phyloP scores from a whole-genome alignment of 2,113 vertebrate species.

The Tachuris rubrigastra region DNA sequence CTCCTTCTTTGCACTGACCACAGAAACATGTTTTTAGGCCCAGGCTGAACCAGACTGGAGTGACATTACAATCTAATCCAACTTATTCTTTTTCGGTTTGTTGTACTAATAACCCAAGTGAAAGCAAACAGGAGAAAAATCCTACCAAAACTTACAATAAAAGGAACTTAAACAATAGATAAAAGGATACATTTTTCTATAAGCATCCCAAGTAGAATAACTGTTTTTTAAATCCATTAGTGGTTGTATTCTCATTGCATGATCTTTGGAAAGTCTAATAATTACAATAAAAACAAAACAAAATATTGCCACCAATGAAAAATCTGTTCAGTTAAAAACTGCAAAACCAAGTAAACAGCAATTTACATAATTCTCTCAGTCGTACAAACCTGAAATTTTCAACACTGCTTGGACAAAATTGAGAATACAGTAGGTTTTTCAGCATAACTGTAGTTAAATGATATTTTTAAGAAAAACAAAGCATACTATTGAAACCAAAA shows the following conservation, averaged over 20 bases:
- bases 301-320: slow-evolving; percentile 65
- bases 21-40: not conserved
- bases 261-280: slow-evolving; percentile 2
- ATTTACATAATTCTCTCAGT: slow-evolving; percentile 6
- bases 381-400: slow-evolving; percentile 61
- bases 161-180: not conserved
- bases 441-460: slow-evolving; percentile 25
- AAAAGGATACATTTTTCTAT: not conserved
- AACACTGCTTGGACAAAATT: slow-evolving; percentile 20
- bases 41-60: not conserved
- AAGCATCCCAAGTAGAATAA: not conserved
- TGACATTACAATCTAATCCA: not conserved
- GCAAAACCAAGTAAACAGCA: slow-evolving; percentile 36
- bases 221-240: not conserved
- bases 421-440: slow-evolving; percentile 51
- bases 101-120: not conserved
- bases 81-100: not conserved
- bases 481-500: slow-evolving; percentile 38
- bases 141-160: not conserved
- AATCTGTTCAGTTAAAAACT: slow-evolving; percentile 30
- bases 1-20: not conserved
- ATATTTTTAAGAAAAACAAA: slow-evolving; percentile 44
- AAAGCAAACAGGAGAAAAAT: not conserved
- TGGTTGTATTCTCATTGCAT: not conserved
- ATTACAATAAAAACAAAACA: slow-evolving; percentile 29